phyloP scores from a whole-genome alignment of 2,113 vertebrate species.

The Butorides virescens region DNA sequence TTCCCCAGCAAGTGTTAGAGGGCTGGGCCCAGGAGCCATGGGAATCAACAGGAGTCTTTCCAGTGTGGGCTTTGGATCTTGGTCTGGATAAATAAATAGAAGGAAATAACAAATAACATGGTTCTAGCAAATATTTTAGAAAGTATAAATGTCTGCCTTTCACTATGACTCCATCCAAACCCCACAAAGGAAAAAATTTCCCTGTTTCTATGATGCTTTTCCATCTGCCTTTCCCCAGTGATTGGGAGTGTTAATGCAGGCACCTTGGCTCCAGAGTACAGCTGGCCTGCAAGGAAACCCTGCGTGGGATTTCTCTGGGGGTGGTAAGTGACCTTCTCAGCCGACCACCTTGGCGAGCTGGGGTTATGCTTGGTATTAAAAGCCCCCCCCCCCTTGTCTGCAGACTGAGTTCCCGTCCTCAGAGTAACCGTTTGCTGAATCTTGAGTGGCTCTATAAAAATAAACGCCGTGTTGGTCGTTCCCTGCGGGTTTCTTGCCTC shows the following conservation, averaged over 20 bases:
- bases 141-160: not conserved
- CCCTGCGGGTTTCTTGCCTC: not conserved
- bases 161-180: not conserved
- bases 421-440: not conserved
- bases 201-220: slow-evolving; percentile 1
- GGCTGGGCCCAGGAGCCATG: not conserved
- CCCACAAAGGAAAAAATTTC: slow-evolving; percentile 3
- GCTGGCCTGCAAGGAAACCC: not conserved
- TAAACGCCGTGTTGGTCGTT: accelerated
- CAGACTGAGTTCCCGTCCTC: not conserved
- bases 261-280: not conserved
- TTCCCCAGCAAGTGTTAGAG: not conserved
- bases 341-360: accelerated
- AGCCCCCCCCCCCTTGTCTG: not conserved
- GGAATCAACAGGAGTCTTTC: slow-evolving; percentile 16
- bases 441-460: not conserved
- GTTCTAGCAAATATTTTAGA: not conserved
- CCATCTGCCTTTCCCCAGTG: not conserved
- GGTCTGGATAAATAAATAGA: not conserved
- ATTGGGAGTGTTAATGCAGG: not conserved
- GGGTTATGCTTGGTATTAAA: accelerated
- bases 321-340: not conserved
- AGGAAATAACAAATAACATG: slow-evolving; percentile 37
- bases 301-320: not conserved
- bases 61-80: slow-evolving; percentile 45